A percentile compares a stretch with the other conserved stretches of the same genome.
These are phyloP conservation scores for Lordiphosa stackelbergi DNA, from an alignment of 1,140 invertebrate species.

Conservation along the genomic window DNA sequence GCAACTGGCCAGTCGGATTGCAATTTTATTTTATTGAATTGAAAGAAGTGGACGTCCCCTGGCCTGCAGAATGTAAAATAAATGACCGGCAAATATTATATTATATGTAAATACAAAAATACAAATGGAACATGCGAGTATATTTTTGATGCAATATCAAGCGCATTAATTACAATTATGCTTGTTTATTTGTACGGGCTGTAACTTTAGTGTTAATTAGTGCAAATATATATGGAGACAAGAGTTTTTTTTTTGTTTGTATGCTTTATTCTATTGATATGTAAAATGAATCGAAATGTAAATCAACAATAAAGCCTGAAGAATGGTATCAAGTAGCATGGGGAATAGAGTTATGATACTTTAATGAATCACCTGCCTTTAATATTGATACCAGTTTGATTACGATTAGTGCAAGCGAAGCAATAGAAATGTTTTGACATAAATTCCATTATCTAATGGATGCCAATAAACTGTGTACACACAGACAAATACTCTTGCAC, in stretches of 20 bases:
- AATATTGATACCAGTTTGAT: constrained; percentile 8
- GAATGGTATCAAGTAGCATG: constrained; percentile 18
- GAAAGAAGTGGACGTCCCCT: constrained; percentile 18
- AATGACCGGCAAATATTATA: constrained; percentile 17
- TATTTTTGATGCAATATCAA: constrained; percentile 16
- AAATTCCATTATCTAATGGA: constrained; percentile 71
- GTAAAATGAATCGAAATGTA: constrained; percentile 26
- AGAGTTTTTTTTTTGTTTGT: constrained; percentile 12
- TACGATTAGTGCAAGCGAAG: constrained; percentile 15
- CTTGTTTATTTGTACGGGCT: constrained; percentile 38
- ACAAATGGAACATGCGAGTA: too few species aligned
- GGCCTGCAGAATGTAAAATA: constrained; percentile 6
- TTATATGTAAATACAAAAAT: constrained; percentile 1
- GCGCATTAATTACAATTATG: constrained; percentile 53
- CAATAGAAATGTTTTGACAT: constrained; percentile 48
- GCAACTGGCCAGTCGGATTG: constrained; percentile 6
- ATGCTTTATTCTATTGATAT: constrained; percentile 27
- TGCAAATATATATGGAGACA: constrained; percentile 32
- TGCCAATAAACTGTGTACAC: constrained; percentile 58
- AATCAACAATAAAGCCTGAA: constrained; percentile 9
- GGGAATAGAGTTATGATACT: background rate
- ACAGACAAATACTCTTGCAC: constrained; percentile 10
- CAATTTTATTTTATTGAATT: constrained; percentile 46
- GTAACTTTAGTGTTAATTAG: constrained; percentile 56
- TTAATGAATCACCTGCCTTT: constrained; percentile 8